Percentiles rank a stretch among this genome's conserved stretches.
These are phyloP conservation scores for Ochotona curzoniae DNA, from an alignment of 2,113 vertebrate species.

Conservation along the genomic window DNA sequence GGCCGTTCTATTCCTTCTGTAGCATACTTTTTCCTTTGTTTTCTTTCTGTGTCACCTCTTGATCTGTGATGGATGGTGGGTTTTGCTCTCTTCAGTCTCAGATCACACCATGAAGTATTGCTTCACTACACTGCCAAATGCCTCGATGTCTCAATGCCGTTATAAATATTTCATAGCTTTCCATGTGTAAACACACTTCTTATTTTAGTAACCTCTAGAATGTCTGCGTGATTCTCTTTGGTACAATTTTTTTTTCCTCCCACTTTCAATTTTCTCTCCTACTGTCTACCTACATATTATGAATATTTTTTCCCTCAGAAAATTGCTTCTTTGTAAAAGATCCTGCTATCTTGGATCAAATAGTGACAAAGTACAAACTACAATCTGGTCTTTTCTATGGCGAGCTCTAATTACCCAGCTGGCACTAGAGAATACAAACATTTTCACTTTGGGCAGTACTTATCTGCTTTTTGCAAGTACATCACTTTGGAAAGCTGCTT, in stretches of 20 bases:
- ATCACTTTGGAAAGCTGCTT: slow-evolving; percentile 83
- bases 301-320: slow-evolving; percentile 10
- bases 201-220: slow-evolving; percentile 63
- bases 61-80: slow-evolving; percentile 38
- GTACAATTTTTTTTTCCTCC: slow-evolving; percentile 60
- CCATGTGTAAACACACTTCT: slow-evolving; percentile 49
- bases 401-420: slow-evolving; percentile 76
- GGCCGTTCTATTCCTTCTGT: background rate
- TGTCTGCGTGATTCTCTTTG: slow-evolving; percentile 59
- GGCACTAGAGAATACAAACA: slow-evolving; percentile 76
- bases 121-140: background rate
- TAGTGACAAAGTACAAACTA: slow-evolving; percentile 71
- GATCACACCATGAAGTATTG: slow-evolving; percentile 21
- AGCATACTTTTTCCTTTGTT: slow-evolving; percentile 31
- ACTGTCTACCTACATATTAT: slow-evolving; percentile 64
- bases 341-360: slow-evolving; percentile 73
- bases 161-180: slow-evolving; percentile 65
- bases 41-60: slow-evolving; percentile 43
- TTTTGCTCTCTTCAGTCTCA: slow-evolving; percentile 45
- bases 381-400: slow-evolving; percentile 75
- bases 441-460: slow-evolving; percentile 76
- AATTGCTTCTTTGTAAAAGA: slow-evolving; percentile 72
- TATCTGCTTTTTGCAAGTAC: slow-evolving; percentile 84
- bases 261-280: slow-evolving; percentile 77
- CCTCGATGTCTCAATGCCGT: slow-evolving; percentile 37